phyloP scores from a whole-genome alignment of 1,140 invertebrate species.

The Trypoxylus dichotomus region DNA sequence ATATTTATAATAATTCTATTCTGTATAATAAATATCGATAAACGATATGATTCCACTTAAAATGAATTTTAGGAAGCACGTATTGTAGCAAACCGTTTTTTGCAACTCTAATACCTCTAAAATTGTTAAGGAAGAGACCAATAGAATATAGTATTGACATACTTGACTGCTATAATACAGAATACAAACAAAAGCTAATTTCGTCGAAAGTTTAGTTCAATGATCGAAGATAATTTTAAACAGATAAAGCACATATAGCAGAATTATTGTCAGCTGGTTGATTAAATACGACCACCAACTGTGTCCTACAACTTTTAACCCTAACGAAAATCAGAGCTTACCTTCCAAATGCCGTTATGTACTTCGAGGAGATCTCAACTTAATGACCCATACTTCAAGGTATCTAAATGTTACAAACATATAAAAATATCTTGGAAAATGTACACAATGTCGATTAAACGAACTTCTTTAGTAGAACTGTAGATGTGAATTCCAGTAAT shows the following conservation, averaged over 20 bases:
- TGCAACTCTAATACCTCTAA: no score
- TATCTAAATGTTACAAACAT: background rate
- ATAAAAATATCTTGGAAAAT: slow-evolving; percentile 9
- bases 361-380: background rate
- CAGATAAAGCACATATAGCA: background rate
- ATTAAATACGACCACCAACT: slow-evolving; percentile 1
- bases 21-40: no score
- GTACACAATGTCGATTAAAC: background rate
- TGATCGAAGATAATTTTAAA: background rate
- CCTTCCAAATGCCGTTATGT: background rate
- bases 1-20: background rate
- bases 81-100: no score
- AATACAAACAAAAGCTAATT: slow-evolving; percentile 21
- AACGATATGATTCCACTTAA: no score
- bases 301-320: background rate
- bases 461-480: background rate
- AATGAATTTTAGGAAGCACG: no score
- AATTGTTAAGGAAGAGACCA: no score
- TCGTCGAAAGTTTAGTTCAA: background rate
- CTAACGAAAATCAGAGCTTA: background rate
- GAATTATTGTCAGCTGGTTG: slow-evolving; percentile 2
- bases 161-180: slow-evolving; percentile 1
- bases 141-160: background rate
- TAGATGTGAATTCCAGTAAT: background rate
- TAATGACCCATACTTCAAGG: background rate